Evolutionary conservation across 2,113 vertebrate genomes (phyloP).

Genomic region (Nyctibius bracteatus): DNA sequence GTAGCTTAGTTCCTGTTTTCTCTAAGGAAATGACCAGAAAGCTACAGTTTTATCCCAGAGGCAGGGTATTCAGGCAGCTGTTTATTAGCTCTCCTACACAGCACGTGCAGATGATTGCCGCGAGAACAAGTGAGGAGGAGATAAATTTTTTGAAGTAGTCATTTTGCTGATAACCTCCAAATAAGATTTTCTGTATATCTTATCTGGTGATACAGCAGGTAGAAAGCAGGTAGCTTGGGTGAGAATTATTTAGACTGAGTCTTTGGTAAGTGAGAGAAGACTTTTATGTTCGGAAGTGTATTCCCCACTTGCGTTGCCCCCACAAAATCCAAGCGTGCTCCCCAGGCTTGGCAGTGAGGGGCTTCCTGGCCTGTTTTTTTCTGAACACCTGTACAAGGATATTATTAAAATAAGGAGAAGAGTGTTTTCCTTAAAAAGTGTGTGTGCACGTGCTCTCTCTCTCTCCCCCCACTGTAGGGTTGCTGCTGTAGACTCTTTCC

Average conservation of each 20-base stretch:
- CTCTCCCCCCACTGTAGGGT: background rate
- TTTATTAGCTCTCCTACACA: background rate
- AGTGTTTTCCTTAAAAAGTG: background rate
- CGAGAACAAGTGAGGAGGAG: background rate
- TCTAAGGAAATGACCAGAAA: background rate
- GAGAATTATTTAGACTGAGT: background rate
- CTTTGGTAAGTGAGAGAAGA: background rate
- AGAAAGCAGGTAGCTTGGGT: background rate
- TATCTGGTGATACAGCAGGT: background rate
- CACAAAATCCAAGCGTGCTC: background rate
- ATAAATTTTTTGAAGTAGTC: background rate
- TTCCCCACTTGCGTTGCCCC: background rate
- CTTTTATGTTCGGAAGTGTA: background rate
- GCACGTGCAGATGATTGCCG: background rate
- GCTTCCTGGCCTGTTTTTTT: background rate
- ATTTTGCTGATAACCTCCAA: background rate
- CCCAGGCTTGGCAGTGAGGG: background rate
- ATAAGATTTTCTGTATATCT: background rate
- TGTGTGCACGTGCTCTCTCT: rapidly evolving
- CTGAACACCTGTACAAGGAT: background rate
- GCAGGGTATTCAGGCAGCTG: background rate
- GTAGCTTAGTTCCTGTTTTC: background rate
- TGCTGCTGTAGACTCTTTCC: background rate
- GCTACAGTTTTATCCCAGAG: background rate
- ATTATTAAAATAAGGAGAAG: background rate